These are phyloP conservation scores for Drosophila hamatofila DNA, from an alignment of 2,888 invertebrate genomes.

Conservation along the genomic window DNA sequence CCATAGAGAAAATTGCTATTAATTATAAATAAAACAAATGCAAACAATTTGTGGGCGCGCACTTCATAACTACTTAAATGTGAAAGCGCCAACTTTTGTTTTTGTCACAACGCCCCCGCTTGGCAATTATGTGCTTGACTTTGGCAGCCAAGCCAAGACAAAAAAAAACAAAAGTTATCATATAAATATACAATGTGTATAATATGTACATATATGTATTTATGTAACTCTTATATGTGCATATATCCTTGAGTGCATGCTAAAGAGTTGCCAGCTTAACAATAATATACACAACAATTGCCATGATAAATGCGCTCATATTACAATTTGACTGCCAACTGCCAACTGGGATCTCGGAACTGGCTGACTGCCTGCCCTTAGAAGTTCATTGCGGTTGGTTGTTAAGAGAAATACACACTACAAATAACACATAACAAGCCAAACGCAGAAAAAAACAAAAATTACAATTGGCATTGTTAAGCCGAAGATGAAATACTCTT, in stretches of 20 bases:
- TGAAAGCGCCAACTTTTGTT: constrained; percentile 60
- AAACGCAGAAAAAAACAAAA: background rate
- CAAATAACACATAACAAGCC: constrained; percentile 6
- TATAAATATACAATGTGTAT: background rate
- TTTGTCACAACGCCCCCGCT: constrained; percentile 66
- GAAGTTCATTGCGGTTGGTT: constrained; percentile 38
- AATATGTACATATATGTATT: constrained; percentile 18
- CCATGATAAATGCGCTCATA: constrained; percentile 50
- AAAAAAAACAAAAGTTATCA: constrained; percentile 38
- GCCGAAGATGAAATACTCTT: background rate
- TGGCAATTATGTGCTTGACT: constrained; percentile 76
- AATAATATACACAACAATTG: constrained; percentile 33
- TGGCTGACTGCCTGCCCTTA: constrained; percentile 43
- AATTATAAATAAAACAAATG: constrained; percentile 67
- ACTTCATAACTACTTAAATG: constrained; percentile 44
- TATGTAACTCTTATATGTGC: constrained; percentile 8
- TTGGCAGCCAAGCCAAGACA: constrained; percentile 59
- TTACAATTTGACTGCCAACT: constrained; percentile 58
- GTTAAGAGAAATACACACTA: constrained; percentile 34
- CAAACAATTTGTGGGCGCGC: constrained; percentile 62
- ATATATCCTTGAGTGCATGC: constrained; percentile 22
- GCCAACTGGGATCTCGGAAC: constrained; percentile 37
- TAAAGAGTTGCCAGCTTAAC: constrained; percentile 55
- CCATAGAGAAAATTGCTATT: constrained; percentile 53
- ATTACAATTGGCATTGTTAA: background rate